phyloP scores from a whole-genome alignment of 2,797 vertebrate species.

The Hyperoplus immaculatus region DNA sequence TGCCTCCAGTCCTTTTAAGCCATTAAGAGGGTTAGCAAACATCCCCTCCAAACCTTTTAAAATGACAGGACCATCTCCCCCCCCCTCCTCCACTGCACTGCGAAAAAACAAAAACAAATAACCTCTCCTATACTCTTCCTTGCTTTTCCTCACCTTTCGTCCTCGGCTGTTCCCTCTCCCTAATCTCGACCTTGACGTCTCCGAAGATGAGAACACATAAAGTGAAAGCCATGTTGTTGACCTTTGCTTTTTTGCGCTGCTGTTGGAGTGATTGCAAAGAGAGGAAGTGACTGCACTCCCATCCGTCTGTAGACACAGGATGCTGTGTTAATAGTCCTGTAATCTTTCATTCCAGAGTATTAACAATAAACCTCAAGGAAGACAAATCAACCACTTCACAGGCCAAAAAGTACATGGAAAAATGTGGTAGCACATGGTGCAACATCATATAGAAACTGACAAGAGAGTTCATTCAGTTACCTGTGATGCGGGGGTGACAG shows the following conservation, averaged over 20 bases:
- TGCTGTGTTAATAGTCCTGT: slow-evolving; percentile 24
- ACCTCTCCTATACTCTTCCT: slow-evolving; percentile 34
- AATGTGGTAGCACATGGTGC: background rate
- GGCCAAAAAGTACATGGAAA: slow-evolving; percentile 25
- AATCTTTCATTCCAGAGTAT: slow-evolving; percentile 25
- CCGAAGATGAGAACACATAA: slow-evolving; percentile 41
- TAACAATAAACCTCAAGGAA: slow-evolving; percentile 18
- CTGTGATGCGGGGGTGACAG: background rate
- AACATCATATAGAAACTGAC: background rate
- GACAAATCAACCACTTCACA: slow-evolving; percentile 11
- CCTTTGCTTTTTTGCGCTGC: slow-evolving; percentile 51
- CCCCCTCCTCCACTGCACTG: background rate
- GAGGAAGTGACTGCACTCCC: slow-evolving; percentile 5
- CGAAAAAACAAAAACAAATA: slow-evolving; percentile 54
- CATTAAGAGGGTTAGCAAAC: slow-evolving; percentile 81
- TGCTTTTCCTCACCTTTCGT: slow-evolving; percentile 35
- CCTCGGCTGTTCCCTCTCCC: slow-evolving; percentile 31
- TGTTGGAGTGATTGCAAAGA: slow-evolving; percentile 28
- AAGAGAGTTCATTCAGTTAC: slow-evolving; percentile 13
- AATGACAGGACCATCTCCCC: slow-evolving; percentile 60
- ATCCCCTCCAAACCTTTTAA: slow-evolving; percentile 75
- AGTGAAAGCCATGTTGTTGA: slow-evolving; percentile 65
- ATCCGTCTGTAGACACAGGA: slow-evolving; percentile 40
- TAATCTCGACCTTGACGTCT: slow-evolving; percentile 36
- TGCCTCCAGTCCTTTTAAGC: slow-evolving; percentile 70